Percentiles rank a stretch among this genome's conserved stretches.
Evolutionary conservation across 2,797 vertebrate species (phyloP).

Genomic region (Nyctalus aviator): DNA sequence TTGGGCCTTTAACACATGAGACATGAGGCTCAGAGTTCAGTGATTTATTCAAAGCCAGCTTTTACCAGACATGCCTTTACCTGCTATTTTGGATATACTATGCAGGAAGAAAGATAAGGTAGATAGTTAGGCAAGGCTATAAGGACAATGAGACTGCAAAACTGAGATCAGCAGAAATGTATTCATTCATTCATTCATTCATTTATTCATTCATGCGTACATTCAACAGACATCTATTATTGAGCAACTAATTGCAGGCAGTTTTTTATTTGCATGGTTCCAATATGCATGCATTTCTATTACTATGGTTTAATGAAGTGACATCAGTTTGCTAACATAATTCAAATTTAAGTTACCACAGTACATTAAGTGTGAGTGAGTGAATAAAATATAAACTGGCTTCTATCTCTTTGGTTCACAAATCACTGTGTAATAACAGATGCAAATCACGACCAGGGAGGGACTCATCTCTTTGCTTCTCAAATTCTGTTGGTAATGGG

Average conservation of each 20-base stretch:
- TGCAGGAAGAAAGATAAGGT: neutral
- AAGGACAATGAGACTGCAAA: neutral
- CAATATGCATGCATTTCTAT: slow-evolving; percentile 27
- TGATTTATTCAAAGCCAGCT: neutral
- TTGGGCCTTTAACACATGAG: neutral
- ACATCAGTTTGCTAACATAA: neutral
- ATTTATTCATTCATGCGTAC: neutral
- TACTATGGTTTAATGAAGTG: neutral
- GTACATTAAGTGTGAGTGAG: neutral
- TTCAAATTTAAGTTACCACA: slow-evolving; percentile 6
- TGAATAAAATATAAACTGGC: neutral
- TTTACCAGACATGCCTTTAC: neutral
- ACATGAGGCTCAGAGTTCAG: neutral
- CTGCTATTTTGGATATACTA: neutral
- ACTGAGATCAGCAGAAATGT: neutral
- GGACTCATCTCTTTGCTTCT: neutral
- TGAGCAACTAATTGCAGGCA: neutral
- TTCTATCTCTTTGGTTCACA: neutral
- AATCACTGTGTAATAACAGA: neutral
- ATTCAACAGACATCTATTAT: neutral
- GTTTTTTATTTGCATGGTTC: neutral
- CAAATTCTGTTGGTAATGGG: neutral
- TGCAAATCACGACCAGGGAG: neutral
- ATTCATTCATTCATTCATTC: neutral
- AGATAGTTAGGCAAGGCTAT: neutral